Evolutionary conservation across 2,888 invertebrate species (phyloP), one percentile per base, ranked within the genome.

Genomic region (Hirtodrosophila duncani): DNA sequence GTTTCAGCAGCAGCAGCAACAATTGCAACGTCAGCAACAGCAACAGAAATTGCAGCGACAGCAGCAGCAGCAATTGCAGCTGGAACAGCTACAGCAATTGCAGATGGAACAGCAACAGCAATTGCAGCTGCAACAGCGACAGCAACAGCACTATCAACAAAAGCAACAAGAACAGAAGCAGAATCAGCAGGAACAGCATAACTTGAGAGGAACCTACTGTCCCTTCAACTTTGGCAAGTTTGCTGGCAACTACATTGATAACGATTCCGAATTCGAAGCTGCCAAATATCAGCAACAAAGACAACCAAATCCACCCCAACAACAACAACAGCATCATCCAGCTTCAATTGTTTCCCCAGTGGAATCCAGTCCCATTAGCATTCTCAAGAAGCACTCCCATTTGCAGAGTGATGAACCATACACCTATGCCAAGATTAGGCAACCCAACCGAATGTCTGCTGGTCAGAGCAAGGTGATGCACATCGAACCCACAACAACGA

Each of bases 211-310:
- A n/a, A 3, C 2, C 1, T 56, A 26, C n/a, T 10, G 1, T 1
- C 44, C 42, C 0, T 74, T 79, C 4, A 74, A 74, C 39, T 68
- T 74, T 18, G 74, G 74, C 0, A 61, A 37, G 21, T 53, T 33
- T 1, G 72, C 68, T 1, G 52, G 36, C 7, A 36, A 3, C 3
- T 37, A 49, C 1, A 31, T 79, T 0, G 34, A 26, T 0, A 36
- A 30, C 3, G 11, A n/a, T 5, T 11, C 23, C 3, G 17, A 37
- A 1, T 2, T 27, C 0, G 18, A 24, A 6, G 7, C 21, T 0
- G 13, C 18, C 10, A 34, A 33, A 13, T 6, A 17, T 23, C 5
- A 30, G n/a, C n/a, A n/a, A 17, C 30, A 5, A 16, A 8, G 2
- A 16, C 7, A 16, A 1, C 3, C 21, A 1, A 14, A 23, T 13